A percentile compares a stretch with the other conserved stretches of the same genome.
These are phyloP conservation scores for Tretioscincus oriximinensis DNA, from an alignment of 2,113 vertebrate genomes.

Conservation along the genomic window DNA sequence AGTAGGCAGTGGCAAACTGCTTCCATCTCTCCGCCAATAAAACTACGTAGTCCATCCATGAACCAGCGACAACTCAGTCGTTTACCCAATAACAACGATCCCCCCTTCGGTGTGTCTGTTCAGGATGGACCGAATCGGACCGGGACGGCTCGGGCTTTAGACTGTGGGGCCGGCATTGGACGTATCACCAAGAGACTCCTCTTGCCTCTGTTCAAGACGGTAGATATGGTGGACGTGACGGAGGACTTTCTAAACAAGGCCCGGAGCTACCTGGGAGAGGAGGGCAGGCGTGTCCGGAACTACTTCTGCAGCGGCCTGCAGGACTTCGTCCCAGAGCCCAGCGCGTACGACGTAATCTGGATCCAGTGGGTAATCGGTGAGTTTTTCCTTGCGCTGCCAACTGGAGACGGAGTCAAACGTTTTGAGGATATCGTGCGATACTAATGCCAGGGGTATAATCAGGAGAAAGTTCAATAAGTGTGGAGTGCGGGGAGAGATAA, in stretches of 20 bases:
- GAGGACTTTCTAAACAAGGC: slow-evolving; percentile 92
- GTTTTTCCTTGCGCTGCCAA: neutral
- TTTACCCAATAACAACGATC: too few species aligned
- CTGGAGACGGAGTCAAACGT: too few species aligned
- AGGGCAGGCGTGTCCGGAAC: slow-evolving; percentile 83
- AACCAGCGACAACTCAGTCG: too few species aligned
- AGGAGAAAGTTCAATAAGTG: too few species aligned
- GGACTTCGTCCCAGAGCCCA: slow-evolving; percentile 85
- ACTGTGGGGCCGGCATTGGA: slow-evolving; percentile 94
- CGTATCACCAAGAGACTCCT: slow-evolving; percentile 92
- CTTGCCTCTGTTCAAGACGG: slow-evolving; percentile 86
- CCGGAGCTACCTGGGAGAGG: slow-evolving; percentile 86
- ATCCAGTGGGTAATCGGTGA: slow-evolving; percentile 98
- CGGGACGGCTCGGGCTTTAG: slow-evolving; percentile 80
- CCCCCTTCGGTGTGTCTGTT: neutral
- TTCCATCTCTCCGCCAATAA: too few species aligned
- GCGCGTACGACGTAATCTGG: slow-evolving; percentile 94
- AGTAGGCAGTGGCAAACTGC: too few species aligned
- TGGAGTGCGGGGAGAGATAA: too few species aligned
- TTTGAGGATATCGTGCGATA: too few species aligned
- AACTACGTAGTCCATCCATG: too few species aligned
- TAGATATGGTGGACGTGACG: slow-evolving; percentile 95
- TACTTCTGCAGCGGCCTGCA: slow-evolving; percentile 92
- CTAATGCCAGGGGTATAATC: too few species aligned
- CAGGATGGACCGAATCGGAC: slow-evolving; percentile 88